phyloP scores from a whole-genome alignment of 2,113 vertebrate species.

The Aviceda subcristata region DNA sequence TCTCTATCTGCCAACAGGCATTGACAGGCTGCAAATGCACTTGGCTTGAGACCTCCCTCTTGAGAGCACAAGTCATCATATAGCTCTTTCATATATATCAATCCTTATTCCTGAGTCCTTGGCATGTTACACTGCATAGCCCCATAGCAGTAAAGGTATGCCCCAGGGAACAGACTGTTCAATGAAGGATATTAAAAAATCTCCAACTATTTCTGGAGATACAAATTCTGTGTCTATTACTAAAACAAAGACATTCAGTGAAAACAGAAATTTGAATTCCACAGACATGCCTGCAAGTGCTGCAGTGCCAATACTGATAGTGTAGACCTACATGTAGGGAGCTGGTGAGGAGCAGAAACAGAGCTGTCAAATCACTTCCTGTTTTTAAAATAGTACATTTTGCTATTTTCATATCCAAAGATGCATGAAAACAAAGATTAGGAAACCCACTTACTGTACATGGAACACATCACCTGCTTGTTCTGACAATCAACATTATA shows the following conservation, averaged over 20 bases:
- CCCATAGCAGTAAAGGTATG: not conserved
- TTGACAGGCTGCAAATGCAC: slow-evolving; percentile 12
- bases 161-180: not conserved
- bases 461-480: not conserved
- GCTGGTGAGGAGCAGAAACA: not conserved
- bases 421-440: not conserved
- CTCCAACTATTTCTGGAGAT: not conserved
- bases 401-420: not conserved
- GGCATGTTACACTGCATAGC: not conserved
- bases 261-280: slow-evolving; percentile 37
- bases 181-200: not conserved
- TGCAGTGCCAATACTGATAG: not conserved
- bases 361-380: not conserved
- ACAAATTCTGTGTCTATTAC: not conserved
- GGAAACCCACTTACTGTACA: not conserved
- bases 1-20: not conserved
- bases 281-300: not conserved
- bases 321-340: not conserved
- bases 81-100: not conserved
- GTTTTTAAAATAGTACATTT: not conserved
- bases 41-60: slow-evolving; percentile 14
- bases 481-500: not conserved
- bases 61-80: not conserved
- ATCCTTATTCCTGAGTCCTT: not conserved
- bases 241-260: not conserved